Conservation (phyloP, 2,888 invertebrate genomes). For the Pseudococcus longispinus region DNA sequence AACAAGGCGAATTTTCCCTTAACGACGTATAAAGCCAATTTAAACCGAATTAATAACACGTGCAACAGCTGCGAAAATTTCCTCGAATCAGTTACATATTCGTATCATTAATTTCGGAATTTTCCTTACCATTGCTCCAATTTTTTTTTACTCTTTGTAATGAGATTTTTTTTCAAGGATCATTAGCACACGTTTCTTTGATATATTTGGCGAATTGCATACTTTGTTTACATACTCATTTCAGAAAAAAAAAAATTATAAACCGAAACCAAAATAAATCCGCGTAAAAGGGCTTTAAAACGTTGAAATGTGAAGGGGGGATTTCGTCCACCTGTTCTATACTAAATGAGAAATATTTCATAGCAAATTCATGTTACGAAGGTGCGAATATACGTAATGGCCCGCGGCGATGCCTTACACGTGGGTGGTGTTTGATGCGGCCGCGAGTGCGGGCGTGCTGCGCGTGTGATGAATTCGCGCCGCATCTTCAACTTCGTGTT, state of each 20-base stretch:
- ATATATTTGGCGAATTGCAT: neutral
- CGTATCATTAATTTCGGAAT: neutral
- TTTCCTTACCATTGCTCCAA: neutral
- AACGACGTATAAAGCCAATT: neutral
- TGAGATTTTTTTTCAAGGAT: neutral
- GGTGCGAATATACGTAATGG: neutral
- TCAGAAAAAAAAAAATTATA: neutral
- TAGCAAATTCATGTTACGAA: neutral
- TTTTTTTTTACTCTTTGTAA: neutral
- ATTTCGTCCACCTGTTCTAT: no score
- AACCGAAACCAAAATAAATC: neutral
- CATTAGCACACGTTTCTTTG: neutral
- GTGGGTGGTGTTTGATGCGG: neutral
- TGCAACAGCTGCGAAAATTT: neutral
- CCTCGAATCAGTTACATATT: neutral
- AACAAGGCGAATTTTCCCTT: neutral
- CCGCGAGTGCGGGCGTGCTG: no score
- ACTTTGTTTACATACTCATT: neutral
- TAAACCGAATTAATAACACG: neutral
- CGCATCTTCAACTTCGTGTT: neutral
- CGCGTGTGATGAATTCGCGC: neutral
- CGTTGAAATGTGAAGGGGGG: no score
- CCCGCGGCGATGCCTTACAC: neutral
- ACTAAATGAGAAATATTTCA: neutral
- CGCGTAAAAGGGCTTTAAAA: neutral